A percentile compares a stretch with the other conserved stretches of the same genome.
Conservation (phyloP, 2,113 vertebrate genomes). For the Tretioscincus oriximinensis region DNA sequence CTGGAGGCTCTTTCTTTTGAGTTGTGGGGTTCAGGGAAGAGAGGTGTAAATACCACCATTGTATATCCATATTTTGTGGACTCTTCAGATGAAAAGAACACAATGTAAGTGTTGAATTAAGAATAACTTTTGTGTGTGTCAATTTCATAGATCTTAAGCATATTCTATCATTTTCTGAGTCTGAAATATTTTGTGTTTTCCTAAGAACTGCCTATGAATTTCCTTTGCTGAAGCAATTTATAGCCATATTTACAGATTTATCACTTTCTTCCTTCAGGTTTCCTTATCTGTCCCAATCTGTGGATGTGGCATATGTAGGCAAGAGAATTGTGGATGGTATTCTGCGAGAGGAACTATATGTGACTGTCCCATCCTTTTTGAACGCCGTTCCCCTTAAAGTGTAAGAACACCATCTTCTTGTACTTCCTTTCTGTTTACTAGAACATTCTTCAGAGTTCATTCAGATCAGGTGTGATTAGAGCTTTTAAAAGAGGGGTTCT, state of each 20-base stretch:
- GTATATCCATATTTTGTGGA: slow-evolving; percentile 82
- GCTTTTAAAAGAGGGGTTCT: no score
- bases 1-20: slow-evolving; percentile 81
- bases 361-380: not conserved
- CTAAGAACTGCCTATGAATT: not conserved
- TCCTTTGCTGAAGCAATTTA: not conserved
- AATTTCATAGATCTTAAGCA: no score
- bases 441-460: not conserved
- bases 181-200: not conserved
- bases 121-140: no score
- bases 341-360: slow-evolving; percentile 55
- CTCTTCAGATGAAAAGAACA: slow-evolving; percentile 75
- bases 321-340: slow-evolving; percentile 81
- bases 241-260: not conserved
- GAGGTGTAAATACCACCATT: slow-evolving; percentile 82
- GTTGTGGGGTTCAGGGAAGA: slow-evolving; percentile 72
- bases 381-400: not conserved
- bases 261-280: not conserved
- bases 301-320: slow-evolving; percentile 72
- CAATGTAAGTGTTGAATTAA: slow-evolving; percentile 64
- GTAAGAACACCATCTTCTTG: not conserved
- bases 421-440: not conserved
- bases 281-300: slow-evolving; percentile 72
- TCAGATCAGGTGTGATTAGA: no score
- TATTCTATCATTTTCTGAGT: no score